Conservation (phyloP, 1,140 invertebrate species). For the Listronotus oregonensis region DNA sequence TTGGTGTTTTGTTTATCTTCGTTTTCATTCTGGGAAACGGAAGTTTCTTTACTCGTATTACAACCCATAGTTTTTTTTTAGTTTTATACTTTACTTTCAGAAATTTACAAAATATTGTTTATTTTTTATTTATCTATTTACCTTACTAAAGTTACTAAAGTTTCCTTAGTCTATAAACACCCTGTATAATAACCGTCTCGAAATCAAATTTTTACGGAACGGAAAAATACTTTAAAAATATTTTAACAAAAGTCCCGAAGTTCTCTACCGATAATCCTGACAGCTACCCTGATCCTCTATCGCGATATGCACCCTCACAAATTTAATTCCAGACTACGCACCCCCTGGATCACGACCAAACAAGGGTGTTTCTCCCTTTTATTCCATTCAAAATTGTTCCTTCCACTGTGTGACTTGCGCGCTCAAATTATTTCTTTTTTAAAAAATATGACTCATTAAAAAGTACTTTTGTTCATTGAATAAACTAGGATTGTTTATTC, state of each 20-base stretch:
- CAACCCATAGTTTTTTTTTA: slow-evolving; percentile 41
- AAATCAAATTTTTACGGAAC: too few relatives aligned
- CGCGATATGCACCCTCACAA: slow-evolving; percentile 15
- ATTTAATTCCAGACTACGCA: slow-evolving; percentile 33
- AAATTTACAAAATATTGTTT: slow-evolving; percentile 1
- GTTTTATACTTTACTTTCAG: neutral
- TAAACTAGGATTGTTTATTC: too few relatives aligned
- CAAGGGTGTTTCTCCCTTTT: slow-evolving; percentile 41
- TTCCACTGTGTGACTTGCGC: slow-evolving; percentile 26
- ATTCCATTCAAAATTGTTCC: slow-evolving; percentile 39
- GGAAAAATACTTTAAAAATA: slow-evolving; percentile 3
- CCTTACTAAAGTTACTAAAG: too few relatives aligned
- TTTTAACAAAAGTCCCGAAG: neutral
- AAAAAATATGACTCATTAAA: too few relatives aligned
- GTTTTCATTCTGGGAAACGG: slow-evolving; percentile 31
- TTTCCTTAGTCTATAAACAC: neutral
- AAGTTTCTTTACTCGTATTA: slow-evolving; percentile 53
- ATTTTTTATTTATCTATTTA: neutral
- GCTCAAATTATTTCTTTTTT: neutral
- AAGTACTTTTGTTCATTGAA: too few relatives aligned
- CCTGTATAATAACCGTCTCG: slow-evolving; percentile 7
- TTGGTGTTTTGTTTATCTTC: slow-evolving; percentile 21
- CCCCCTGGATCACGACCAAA: slow-evolving; percentile 38
- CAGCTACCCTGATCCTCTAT: slow-evolving; percentile 15
- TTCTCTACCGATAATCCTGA: neutral